Percentiles rank a stretch among this genome's conserved stretches.
Evolutionary conservation across 2,797 vertebrate genomes (phyloP).

Genomic region (Phalloptychus januarius): DNA sequence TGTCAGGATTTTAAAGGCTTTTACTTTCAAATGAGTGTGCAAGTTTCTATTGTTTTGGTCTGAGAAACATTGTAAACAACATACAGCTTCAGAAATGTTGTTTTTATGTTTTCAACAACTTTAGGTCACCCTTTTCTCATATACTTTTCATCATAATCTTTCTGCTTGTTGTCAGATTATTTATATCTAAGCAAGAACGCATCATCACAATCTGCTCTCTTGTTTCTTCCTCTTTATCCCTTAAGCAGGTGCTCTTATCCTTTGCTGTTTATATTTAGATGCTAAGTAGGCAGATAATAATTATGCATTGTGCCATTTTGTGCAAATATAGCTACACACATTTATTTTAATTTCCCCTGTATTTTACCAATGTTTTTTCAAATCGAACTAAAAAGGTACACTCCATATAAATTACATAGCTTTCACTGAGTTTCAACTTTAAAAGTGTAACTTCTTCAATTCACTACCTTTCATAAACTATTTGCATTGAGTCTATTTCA

Average conservation of each 20-base stretch:
- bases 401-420: neutral
- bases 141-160: constrained; percentile 47
- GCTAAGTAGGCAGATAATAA: neutral
- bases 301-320: neutral
- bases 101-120: constrained; percentile 35
- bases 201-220: constrained; percentile 27
- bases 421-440: neutral
- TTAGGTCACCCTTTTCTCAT: constrained; percentile 35
- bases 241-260: neutral
- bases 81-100: constrained; percentile 34
- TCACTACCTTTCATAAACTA: neutral
- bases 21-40: neutral
- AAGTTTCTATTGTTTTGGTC: neutral
- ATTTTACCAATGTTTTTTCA: neutral
- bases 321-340: neutral
- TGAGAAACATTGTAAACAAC: constrained; percentile 36
- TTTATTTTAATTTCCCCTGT: neutral
- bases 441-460: neutral
- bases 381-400: neutral
- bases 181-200: constrained; percentile 40
- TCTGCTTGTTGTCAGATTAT: constrained; percentile 38
- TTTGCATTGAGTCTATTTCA: neutral
- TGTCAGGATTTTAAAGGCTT: neutral
- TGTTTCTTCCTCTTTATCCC: constrained; percentile 1
- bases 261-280: constrained; percentile 2